Conservation (phyloP, 2,888 invertebrate species). For the Pseudococcus viburni region DNA sequence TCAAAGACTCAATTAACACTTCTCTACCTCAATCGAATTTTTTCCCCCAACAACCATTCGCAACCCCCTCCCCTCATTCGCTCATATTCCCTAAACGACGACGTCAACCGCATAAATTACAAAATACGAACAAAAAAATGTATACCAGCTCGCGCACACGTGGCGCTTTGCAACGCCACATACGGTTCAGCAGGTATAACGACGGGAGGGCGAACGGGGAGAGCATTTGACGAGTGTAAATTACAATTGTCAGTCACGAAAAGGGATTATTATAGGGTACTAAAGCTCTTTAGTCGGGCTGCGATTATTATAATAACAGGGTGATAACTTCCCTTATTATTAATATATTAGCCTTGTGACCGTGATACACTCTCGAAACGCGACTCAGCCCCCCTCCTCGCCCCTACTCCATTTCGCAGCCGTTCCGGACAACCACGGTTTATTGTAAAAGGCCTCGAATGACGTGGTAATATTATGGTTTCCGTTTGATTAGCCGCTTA, state of each 20-base stretch:
- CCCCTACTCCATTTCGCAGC: neutral
- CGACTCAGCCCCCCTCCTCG: neutral
- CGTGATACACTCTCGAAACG: slow-evolving; percentile 32
- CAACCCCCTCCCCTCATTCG: neutral
- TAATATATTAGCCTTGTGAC: slow-evolving; percentile 59
- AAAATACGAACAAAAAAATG: neutral
- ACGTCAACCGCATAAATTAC: neutral
- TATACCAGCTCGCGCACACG: slow-evolving; percentile 10
- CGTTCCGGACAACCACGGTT: neutral
- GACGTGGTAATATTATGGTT: slow-evolving; percentile 41
- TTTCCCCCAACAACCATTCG: too few species aligned
- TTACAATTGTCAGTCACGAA: slow-evolving; percentile 64
- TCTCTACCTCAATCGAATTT: neutral
- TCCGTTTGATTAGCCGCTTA: slow-evolving; percentile 46
- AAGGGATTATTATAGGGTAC: slow-evolving; percentile 64
- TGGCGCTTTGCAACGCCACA: neutral
- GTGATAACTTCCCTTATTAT: slow-evolving; percentile 62
- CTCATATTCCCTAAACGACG: neutral
- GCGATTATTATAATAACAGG: slow-evolving; percentile 63
- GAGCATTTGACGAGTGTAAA: slow-evolving; percentile 55
- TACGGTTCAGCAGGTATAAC: neutral
- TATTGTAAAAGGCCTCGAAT: slow-evolving; percentile 18
- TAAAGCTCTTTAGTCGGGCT: slow-evolving; percentile 28
- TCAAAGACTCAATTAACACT: too few species aligned
- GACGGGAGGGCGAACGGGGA: neutral